Base-by-base conservation (phyloP, 2,888 invertebrate genomes). In the Callyntrura sp. region DNA sequence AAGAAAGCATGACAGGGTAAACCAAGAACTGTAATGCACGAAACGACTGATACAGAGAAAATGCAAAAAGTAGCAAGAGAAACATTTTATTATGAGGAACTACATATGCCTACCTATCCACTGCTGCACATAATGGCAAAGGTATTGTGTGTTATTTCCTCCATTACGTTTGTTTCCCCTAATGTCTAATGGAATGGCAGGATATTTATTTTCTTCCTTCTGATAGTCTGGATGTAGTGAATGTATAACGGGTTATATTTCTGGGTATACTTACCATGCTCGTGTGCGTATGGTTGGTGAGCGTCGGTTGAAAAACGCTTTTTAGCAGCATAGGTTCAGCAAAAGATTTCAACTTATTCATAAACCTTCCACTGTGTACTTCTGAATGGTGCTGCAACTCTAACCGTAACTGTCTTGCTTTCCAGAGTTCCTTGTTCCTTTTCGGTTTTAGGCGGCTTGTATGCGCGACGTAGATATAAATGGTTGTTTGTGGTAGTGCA, bases 1-100 rank as follows among this genome's bases (percentile, higher is more conserved):
- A 73, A 73, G 17, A 45, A 73, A 45, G 43, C 73, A 73, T 73
- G 73, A 73, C 45, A 73, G 73, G 35, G 28, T 1, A 65, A 65
- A 65, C 65, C 48, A 73, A 73, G 45, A 73, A 73, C 0, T 73
- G 17, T 17, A 45, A 20, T 35, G 6, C 35, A 35, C 3, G 35
- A 35, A 35, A 6, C 35, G 35, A 35, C 35, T 2, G 62, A 11
- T 1, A 11, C 6, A 60, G 17, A 5, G 60, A 23, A 51, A 51
- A 51, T 51, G 51, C n/a, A 11, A 51, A n/a, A n/a, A 51, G 51
- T 14, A 51, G n/a, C n/a, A 51, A n/a, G 11, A 51, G 60, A 20
- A 23, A 20, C 23, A 60, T 62, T 11, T 62, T 62, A 12, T 73
- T 45, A 23, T 12, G 45, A 73, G 17, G n/a, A 73, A 45, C 48